Base-by-base conservation (phyloP, 1,140 invertebrate genomes). In the Drosophila ironensis region DNA sequence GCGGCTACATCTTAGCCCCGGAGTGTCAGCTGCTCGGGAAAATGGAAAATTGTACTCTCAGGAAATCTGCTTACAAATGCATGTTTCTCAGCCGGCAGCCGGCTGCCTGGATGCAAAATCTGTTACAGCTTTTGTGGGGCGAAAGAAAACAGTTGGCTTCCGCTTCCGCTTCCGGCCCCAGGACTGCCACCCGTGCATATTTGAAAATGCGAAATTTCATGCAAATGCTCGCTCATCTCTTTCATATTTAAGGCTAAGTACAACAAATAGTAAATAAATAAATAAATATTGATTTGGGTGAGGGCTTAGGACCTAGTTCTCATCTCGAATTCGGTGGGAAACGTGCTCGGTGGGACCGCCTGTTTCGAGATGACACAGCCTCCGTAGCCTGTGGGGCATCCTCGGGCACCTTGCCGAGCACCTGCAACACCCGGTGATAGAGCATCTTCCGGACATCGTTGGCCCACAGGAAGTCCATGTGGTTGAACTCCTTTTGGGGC, bases 391-490 rank as follows among this genome's bases (percentile, higher is more conserved):
- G 27, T n/a, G n/a, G n/a, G n/a, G 20, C 1, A 8, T 50, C 45
- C 20, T 70, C 51, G 2, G 60, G 61, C 12, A 41, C 20, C 16
- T 77, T 77, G 28, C 73, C 77, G 6, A 82, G 70, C 35, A 88
- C 81, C 27, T 91, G 91, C 27, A 94, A 61, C 25, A 94, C 75
- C n/a, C 92, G 88, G 28, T 92, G 75, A 54, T 94, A 94, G 0
- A 95, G 76, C 9, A 93, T 81, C 24, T 80, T 86, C 22, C 92
- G 91, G 0, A 91, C 93, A 53, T 94, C 91, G 22, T 91, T 92
- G 0, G 92, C 93, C 91, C 93, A 94, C 6, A 94, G 86, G 67
- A 93, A 94, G 64, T 95, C 94, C 51, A 94, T 75, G 70, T 94
- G 94, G 72, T 93, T 93, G 52, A 94, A 95, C 48, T 91, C 89